These are phyloP conservation scores for Andrena bicolor DNA, from an alignment of 2,888 invertebrate genomes.

Conservation along the genomic window DNA sequence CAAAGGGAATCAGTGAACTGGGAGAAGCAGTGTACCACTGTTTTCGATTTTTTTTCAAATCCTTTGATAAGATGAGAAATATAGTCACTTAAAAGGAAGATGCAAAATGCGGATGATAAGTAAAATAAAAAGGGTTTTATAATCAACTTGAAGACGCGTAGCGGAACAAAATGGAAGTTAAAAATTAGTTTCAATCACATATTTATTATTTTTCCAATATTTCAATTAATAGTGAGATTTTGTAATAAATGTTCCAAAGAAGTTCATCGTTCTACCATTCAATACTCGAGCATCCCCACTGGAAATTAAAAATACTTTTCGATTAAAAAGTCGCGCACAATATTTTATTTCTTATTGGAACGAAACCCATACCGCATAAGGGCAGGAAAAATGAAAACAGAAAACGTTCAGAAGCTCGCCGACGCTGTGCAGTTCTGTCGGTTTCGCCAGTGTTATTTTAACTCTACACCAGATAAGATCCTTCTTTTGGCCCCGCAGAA, in stretches of 20 bases:
- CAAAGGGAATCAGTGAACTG: conserved; percentile 47
- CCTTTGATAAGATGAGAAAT: background rate
- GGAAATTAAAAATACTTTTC: no score
- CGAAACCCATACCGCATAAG: no score
- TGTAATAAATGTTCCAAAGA: no score
- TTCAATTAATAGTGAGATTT: no score
- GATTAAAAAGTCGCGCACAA: no score
- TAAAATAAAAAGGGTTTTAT: background rate
- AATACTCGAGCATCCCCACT: no score
- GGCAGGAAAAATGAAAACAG: background rate
- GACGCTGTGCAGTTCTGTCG: background rate
- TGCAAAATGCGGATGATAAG: background rate
- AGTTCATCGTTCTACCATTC: no score
- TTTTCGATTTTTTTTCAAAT: background rate
- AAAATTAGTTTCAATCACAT: background rate
- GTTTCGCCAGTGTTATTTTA: conserved; percentile 21
- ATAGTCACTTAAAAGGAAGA: background rate
- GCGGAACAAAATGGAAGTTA: background rate
- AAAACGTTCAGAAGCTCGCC: background rate
- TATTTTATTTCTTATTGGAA: no score
- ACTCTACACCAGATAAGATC: conserved; percentile 22
- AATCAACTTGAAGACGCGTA: background rate
- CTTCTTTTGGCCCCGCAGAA: conserved; percentile 32
- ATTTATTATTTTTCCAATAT: no score
- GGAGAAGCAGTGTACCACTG: background rate